Conservation (phyloP, 2,888 invertebrate species). For the Clistopyga incitator region DNA sequence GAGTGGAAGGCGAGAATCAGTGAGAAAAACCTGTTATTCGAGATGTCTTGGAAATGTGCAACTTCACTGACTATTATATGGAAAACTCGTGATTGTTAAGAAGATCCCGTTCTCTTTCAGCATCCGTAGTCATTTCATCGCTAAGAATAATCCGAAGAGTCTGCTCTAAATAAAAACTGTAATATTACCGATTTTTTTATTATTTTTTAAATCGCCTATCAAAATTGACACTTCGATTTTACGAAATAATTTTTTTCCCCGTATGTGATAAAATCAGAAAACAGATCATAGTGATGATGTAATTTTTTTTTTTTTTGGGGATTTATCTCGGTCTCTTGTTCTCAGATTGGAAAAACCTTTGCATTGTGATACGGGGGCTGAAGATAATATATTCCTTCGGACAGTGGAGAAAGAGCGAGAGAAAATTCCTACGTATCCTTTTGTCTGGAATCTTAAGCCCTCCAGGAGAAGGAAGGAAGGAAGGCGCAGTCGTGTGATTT, state of each 20-base stretch:
- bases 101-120: not conserved
- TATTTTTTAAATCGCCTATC: no score
- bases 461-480: no score
- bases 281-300: not conserved
- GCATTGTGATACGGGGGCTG: conserved; percentile 5
- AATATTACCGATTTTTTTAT: no score
- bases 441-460: conserved; percentile 17
- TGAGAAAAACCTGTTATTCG: conserved; percentile 40
- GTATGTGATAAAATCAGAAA: not conserved
- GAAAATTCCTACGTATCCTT: conserved; percentile 3
- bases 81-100: not conserved
- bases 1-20: not conserved
- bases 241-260: not conserved
- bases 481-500: conserved; percentile 24
- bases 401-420: not conserved
- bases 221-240: no score
- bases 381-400: conserved; percentile 34
- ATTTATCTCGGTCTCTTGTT: not conserved
- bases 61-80: conserved; percentile 32
- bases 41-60: conserved; percentile 18
- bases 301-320: not conserved
- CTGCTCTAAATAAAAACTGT: no score
- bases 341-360: conserved; percentile 1
- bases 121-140: not conserved
- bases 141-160: not conserved